A percentile compares a stretch with the other conserved stretches of the same genome.
These are phyloP conservation scores for Protophormia terraenovae DNA, from an alignment of 2,888 invertebrate genomes.

Conservation along the genomic window DNA sequence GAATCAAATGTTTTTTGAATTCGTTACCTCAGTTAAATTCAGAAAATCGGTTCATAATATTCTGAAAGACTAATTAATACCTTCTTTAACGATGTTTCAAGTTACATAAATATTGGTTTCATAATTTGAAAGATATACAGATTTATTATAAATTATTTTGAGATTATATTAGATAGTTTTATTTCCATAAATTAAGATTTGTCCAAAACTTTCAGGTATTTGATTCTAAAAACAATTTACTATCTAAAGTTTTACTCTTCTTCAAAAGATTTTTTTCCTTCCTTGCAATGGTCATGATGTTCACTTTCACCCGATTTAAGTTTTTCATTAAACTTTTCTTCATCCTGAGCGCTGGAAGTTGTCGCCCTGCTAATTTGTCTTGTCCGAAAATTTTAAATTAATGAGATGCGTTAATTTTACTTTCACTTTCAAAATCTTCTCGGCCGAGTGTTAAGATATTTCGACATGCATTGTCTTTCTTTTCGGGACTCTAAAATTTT, in stretches of 20 bases:
- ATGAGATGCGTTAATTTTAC: slow-evolving; percentile 82
- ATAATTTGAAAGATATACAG: no score
- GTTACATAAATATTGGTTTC: no score
- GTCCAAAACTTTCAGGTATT: slow-evolving; percentile 19
- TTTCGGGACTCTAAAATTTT: slow-evolving; percentile 81
- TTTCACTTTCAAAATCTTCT: slow-evolving; percentile 83
- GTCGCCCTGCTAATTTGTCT: slow-evolving; percentile 42
- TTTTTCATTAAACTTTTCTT: not conserved
- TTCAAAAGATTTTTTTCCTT: slow-evolving; percentile 40
- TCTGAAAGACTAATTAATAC: no score
- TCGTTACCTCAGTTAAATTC: no score
- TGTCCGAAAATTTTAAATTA: slow-evolving; percentile 73
- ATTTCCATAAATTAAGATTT: slow-evolving; percentile 53
- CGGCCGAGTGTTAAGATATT: slow-evolving; percentile 81
- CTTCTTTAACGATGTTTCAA: no score
- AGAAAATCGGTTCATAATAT: no score
- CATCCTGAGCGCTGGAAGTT: not conserved
- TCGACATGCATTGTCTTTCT: slow-evolving; percentile 83
- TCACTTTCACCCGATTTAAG: not conserved
- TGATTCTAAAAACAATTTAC: not conserved
- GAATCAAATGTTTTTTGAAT: no score
- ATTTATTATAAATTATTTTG: no score
- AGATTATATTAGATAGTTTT: slow-evolving; percentile 55
- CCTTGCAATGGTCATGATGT: slow-evolving; percentile 14
- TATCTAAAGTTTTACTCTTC: not conserved